These are phyloP conservation scores for Dryobota labecula DNA, from an alignment of 2,888 invertebrate species.

Conservation along the genomic window DNA sequence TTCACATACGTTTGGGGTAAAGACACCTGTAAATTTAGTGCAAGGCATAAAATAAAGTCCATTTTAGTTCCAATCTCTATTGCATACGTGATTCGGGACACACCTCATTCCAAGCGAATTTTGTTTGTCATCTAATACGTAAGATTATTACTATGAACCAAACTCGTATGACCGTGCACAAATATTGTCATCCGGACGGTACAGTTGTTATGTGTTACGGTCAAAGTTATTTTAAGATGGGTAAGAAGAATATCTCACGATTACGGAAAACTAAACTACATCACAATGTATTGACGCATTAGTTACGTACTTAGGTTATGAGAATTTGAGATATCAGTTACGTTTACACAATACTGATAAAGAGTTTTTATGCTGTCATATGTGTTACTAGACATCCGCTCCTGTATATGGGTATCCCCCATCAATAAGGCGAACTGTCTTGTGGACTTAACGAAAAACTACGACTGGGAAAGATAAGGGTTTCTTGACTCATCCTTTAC, in stretches of 20 bases:
- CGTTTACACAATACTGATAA: slow-evolving; percentile 26
- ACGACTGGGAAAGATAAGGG: not conserved
- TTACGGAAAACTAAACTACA: slow-evolving; percentile 39
- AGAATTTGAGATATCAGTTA: slow-evolving; percentile 37
- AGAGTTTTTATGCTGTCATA: slow-evolving; percentile 15
- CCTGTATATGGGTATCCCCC: slow-evolving; percentile 25
- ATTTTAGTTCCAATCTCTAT: not conserved
- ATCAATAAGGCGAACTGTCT: slow-evolving; percentile 7
- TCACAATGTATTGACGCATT: slow-evolving; percentile 37
- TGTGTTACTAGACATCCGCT: slow-evolving; percentile 18
- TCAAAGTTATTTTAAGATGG: slow-evolving; percentile 44
- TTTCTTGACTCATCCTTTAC: not conserved
- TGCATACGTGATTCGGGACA: slow-evolving; percentile 20
- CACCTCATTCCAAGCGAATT: slow-evolving; percentile 6
- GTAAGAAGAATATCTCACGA: slow-evolving; percentile 36
- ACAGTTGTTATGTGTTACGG: slow-evolving; percentile 30
- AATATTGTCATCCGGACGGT: slow-evolving; percentile 24
- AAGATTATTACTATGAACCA: slow-evolving; percentile 22
- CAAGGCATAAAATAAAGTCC: not conserved
- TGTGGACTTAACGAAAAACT: not conserved
- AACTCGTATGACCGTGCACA: slow-evolving; percentile 16
- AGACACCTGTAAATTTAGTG: not conserved
- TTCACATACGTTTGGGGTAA: not conserved
- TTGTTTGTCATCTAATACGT: slow-evolving; percentile 35
- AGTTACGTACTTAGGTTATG: slow-evolving; percentile 25